Conservation (phyloP, 2,797 vertebrate genomes). For the Pantherophis vulpinus region DNA sequence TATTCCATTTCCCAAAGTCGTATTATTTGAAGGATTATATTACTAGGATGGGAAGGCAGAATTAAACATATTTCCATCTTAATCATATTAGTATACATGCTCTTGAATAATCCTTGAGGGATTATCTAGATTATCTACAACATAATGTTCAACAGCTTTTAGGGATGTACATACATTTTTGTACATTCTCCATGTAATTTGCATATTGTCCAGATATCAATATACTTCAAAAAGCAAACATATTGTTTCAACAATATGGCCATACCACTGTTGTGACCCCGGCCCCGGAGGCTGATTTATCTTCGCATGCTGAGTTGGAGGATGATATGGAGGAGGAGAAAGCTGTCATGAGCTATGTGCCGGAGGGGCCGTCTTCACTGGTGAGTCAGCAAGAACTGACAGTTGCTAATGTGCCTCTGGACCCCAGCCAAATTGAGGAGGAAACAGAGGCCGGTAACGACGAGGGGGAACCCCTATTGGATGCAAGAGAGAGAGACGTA, state of each 20-base stretch:
- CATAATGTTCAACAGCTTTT: not conserved
- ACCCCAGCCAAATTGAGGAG: too few relatives aligned
- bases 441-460: too few relatives aligned
- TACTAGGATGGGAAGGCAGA: not conserved
- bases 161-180: not conserved
- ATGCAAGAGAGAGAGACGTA: too few relatives aligned
- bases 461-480: too few relatives aligned
- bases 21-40: not conserved
- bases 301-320: too few relatives aligned
- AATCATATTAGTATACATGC: not conserved
- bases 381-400: too few relatives aligned
- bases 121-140: not conserved
- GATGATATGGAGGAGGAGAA: too few relatives aligned
- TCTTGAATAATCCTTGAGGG: not conserved
- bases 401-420: too few relatives aligned
- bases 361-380: too few relatives aligned
- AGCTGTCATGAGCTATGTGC: too few relatives aligned
- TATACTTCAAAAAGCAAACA: not conserved
- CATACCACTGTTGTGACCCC: not conserved
- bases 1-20: not conserved
- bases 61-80: not conserved
- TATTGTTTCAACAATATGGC: not conserved
- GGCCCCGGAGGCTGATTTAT: too few relatives aligned
- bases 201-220: not conserved
- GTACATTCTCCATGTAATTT: not conserved